Base-by-base conservation (phyloP, 2,113 vertebrate species). In the Callospermophilus lateralis region DNA sequence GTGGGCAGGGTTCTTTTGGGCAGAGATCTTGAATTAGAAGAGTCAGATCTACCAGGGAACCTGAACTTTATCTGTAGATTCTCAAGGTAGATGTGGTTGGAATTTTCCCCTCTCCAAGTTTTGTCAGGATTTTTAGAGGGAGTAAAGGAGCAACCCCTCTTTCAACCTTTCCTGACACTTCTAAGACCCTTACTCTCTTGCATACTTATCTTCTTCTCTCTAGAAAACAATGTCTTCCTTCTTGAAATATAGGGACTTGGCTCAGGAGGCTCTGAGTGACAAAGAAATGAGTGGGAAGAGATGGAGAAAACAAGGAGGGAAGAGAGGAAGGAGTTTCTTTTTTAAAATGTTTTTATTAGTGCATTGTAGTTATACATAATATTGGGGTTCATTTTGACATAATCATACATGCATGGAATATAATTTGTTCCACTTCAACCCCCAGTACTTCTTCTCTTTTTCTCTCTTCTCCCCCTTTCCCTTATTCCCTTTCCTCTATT, bases 91-190 rank as follows among this genome's bases (percentile, higher is more conserved):
- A 10, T 79, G 6, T 89, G 39, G 13, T 45, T 85, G 26, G 88
- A 92, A 65, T 45, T 95, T 85, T 79, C 55, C 37, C 20, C 0
- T 92, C 48, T 84, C 32, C 85, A 32, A 17, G 39, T 63, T 89
- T 92, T 42, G 30, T 84, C 20, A 84, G 76, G 48, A 84, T 63
- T 91, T 96, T 93, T 89, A 51, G n/a, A 70, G 61, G 51, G 61
- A 74, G 1, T 68, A 1, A 55, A 80, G 9, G 8, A 93, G 19
- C 10, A 96, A 37, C 13, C 17, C 17, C 6, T 90, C 13, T 85
- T 86, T 68, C 37, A 89, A 24, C 45, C 16, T 96, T 74, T 88
- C n/a, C 20, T 58, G 4, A 84, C 63, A 53, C 22, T 84, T 97
- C 37, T 93, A 84, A 90, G 97, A 28, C 84, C 22, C 16, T 86